Evolutionary conservation across 2,888 invertebrate genomes (phyloP), one percentile per base, ranked within the genome.

Genomic region (Amitus sp.): DNA sequence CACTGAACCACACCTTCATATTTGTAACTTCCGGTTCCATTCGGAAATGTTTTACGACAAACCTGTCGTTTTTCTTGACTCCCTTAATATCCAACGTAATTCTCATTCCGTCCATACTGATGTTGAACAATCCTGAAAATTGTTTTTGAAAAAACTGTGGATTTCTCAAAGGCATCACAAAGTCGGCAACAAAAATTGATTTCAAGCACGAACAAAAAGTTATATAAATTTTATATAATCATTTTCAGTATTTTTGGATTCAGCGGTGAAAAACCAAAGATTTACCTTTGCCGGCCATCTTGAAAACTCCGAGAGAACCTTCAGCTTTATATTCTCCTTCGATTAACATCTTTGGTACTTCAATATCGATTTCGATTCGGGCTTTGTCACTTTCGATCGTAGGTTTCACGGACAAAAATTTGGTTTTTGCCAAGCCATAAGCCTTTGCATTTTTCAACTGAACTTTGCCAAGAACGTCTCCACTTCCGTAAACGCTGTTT

Each of bases 11-110:
- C 18, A 88, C 80, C 57, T 84, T 85, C 86, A 91, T 85, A 57
- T 84, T 84, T 13, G 87, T 87, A 12, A 91, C 83, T 72, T 89
- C 88, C 2, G 90, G 90, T 28, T 85, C 83, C 82, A 88, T 83
- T 73, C 85, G 85, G 73, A 89, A 88, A 12, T 86, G 86, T 18
- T 85, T 77, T 10, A 81, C 52, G 3, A 74, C 63, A 78, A 76
- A 80, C 65, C 67, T 74, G 55, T 82, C 81, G 47, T 79, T 54
- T 3, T 68, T 71, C 1, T 81, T 67, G 5, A 58, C 69, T 15
- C 81, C 81, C 10, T 74, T 69, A 1, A 82, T 54, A 28, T 69
- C 68, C 74, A 75, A 76, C 0, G 72, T 72, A 1, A 59, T 27
- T 28, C 70, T 75, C 2, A 82, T 27, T 2, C 74, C 73, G 15